Evolutionary conservation across 2,888 invertebrate species (phyloP).

Genomic region (Marasmarcha lunaedactyla): DNA sequence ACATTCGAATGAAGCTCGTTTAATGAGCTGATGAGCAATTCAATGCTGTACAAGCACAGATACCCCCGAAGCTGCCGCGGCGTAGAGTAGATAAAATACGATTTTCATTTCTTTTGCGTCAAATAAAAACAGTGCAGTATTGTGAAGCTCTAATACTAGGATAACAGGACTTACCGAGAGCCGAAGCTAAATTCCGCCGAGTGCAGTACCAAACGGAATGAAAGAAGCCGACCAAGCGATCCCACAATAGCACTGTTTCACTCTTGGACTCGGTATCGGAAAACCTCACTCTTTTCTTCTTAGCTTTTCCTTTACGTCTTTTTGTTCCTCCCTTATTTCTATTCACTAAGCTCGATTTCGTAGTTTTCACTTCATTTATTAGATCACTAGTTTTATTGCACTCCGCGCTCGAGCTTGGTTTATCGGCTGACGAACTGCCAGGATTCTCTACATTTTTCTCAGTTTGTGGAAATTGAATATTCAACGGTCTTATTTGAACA

Average conservation of each 20-base stretch:
- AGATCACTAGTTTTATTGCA: slow-evolving; percentile 16
- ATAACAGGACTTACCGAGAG: slow-evolving; percentile 37
- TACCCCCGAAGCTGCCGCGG: too few species aligned
- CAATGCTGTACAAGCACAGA: too few species aligned
- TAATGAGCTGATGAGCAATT: too few species aligned
- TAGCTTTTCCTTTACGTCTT: slow-evolving; percentile 23
- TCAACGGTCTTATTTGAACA: slow-evolving; percentile 23
- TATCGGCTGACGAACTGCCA: slow-evolving; percentile 18
- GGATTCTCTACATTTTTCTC: slow-evolving; percentile 33
- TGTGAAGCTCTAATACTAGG: slow-evolving; percentile 3
- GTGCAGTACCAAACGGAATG: slow-evolving; percentile 43
- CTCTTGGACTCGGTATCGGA: slow-evolving; percentile 30
- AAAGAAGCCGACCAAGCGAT: slow-evolving; percentile 39
- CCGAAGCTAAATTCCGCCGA: slow-evolving; percentile 31
- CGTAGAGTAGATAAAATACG: too few species aligned
- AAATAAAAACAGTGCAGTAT: too few species aligned
- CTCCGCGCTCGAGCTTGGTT: slow-evolving; percentile 20
- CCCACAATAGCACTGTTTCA: slow-evolving; percentile 31
- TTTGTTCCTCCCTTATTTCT: slow-evolving; percentile 28
- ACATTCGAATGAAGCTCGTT: too few species aligned
- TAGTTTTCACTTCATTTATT: slow-evolving; percentile 36
- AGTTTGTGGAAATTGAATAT: slow-evolving; percentile 25
- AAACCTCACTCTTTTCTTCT: slow-evolving; percentile 53
- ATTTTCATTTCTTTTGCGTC: too few species aligned
- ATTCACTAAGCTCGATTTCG: slow-evolving; percentile 42